Evolutionary conservation across 2,888 invertebrate genomes (phyloP), one percentile per base, ranked within the genome.

Genomic region (Acleris sparsana): DNA sequence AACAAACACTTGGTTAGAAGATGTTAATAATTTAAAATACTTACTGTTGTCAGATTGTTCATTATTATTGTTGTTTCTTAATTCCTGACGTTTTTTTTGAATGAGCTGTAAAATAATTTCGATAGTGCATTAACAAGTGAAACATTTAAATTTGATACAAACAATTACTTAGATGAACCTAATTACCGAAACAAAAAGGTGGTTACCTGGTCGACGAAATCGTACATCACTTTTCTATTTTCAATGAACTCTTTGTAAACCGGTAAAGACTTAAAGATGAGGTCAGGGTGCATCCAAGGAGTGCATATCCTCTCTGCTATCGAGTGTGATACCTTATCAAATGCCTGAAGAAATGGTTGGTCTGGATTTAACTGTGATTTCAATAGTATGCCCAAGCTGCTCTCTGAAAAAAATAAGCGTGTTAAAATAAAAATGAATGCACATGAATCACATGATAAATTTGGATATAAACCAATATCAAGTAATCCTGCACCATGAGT

Each of bases 361-460:
- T 71, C 56, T 3, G 60, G 57, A 18, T 71, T 63, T 5, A 57
- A 33, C 18, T 71, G 71, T 1, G 66, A 64, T 13, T 57, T 20
- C 3, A 71, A 3, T 57, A 68, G 9, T 0, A 67, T 52, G 2
- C 69, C 70, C 44, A 71, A 59, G 5, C 56, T 65, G n/a, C 62
- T 65, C 51, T 70, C 71, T 71, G 68, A 9, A 49, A 57, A 48
- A 11, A 20, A n/a, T 5, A 25, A 25, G 5, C 5, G 25, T 0
- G 0, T 25, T 5, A 5, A 3, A 22, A 3, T 5, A 5, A 3
- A 22, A 3, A 22, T 22, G 22, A 22, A 22, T 3, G 3, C 22
- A 22, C 2, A 20, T 20, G 1, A 20, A 20, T 20, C 20, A 20
- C 20, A 20, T 20, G 20, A 20, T 20, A 20, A 2, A 20, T 2